phyloP scores from a whole-genome alignment of 2,797 vertebrate species.

The Amblyraja radiata region DNA sequence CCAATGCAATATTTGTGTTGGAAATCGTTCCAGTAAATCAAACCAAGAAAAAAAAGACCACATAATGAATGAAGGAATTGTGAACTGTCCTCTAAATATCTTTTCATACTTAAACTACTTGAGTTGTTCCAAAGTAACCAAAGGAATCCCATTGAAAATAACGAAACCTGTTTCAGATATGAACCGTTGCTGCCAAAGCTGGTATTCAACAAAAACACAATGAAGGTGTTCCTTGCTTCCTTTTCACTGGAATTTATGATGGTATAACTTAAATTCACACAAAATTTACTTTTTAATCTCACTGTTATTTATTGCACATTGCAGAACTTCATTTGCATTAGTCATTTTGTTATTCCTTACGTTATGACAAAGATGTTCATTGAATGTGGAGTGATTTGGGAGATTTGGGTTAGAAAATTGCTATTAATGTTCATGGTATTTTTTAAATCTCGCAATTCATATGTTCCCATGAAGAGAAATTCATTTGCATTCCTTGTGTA shows the following conservation, averaged over 20 bases:
- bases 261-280: neutral
- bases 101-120: neutral
- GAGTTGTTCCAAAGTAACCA: neutral
- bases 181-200: neutral
- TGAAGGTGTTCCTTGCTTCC: neutral
- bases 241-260: neutral
- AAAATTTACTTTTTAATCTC: neutral
- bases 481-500: too few species aligned
- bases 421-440: neutral
- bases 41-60: neutral
- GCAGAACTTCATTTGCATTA: too few species aligned
- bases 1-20: neutral
- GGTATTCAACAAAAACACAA: neutral
- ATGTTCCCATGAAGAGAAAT: neutral
- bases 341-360: too few species aligned
- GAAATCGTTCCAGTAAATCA: neutral
- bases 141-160: constrained; percentile 2
- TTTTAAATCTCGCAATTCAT: neutral
- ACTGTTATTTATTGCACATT: too few species aligned
- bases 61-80: neutral
- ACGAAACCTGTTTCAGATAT: neutral
- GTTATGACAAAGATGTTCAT: too few species aligned
- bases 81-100: neutral
- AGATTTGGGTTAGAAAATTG: too few species aligned
- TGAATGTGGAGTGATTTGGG: too few species aligned